phyloP scores from a whole-genome alignment of 1,140 invertebrate species.

The Aphis craccivora region DNA sequence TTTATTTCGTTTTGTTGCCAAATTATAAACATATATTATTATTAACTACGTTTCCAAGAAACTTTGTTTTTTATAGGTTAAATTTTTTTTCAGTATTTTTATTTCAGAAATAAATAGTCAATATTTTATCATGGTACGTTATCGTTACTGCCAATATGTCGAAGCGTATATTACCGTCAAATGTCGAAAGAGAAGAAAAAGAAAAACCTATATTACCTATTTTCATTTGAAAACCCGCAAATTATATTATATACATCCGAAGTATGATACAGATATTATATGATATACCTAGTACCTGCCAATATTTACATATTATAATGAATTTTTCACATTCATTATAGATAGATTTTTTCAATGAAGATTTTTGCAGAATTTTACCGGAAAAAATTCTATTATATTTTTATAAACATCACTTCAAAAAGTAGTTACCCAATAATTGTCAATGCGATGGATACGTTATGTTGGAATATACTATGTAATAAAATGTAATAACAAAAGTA shows the following conservation, averaged over 20 bases:
- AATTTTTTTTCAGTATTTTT: neutral
- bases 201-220: neutral
- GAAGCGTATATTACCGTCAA: neutral
- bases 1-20: neutral
- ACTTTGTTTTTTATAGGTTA: neutral
- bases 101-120: neutral
- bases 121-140: neutral
- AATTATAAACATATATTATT: no score
- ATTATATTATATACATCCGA: neutral
- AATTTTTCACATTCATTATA: neutral
- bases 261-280: neutral
- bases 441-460: neutral
- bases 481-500: neutral
- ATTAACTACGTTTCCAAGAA: neutral
- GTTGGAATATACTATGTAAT: neutral
- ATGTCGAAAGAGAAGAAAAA: neutral
- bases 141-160: neutral
- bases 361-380: neutral
- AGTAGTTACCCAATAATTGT: neutral
- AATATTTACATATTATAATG: neutral
- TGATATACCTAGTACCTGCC: neutral
- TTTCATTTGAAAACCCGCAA: neutral
- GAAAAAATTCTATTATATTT: neutral
- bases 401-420: neutral
- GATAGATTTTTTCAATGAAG: neutral